Evolutionary conservation across 2,797 vertebrate genomes (phyloP), one percentile per base, ranked within the genome.

Genomic region (Dendrocincla fuliginosa): DNA sequence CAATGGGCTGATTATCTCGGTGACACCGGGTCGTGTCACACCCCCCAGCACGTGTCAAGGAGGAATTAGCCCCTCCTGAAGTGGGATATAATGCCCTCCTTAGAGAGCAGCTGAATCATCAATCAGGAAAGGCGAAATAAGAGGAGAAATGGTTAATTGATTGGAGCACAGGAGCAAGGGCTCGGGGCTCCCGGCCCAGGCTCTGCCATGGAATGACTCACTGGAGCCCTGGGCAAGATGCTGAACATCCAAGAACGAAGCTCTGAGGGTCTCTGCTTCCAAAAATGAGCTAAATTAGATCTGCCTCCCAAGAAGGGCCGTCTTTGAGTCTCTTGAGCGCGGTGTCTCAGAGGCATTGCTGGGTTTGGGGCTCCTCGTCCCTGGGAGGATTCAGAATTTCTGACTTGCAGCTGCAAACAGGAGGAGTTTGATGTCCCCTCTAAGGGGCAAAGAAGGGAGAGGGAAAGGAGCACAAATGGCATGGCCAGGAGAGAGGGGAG

Each of bases 1-100:
- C 94, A 97, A 95, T 63, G 81, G 50, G 9, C 93, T 73, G 67
- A 93, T 95, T 96, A 90, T 94, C 63, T 93, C 7, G 1, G 70
- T 49, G 50, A 55, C 83, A 4, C 2, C 39, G 67, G 77, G 86
- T 80, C 87, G 9, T 24, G 77, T 50, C 52, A 11, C 18, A 73
- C 30, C 52, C 74, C 56, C 23, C 46, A 17, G 81, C 18, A 10
- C 49, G 63, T 27, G 67, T 59, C 11, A 13, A 59, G 90, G 74
- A 88, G 83, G 85, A 96, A 87, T 90, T 63, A 74, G 69, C 41
- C 52, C 41, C 55, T 75, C 19, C 4, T 20, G 2, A 25, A 67
- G 42, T 0, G 1, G 80, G 56, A 16, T 25, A 30, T 41, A 91
- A 84, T 41, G 33, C 6, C 8, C 28, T 76, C 49, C 65, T 73